phyloP scores from a whole-genome alignment of 64 coral and sea anemone species.

The Anthopleura sola region DNA sequence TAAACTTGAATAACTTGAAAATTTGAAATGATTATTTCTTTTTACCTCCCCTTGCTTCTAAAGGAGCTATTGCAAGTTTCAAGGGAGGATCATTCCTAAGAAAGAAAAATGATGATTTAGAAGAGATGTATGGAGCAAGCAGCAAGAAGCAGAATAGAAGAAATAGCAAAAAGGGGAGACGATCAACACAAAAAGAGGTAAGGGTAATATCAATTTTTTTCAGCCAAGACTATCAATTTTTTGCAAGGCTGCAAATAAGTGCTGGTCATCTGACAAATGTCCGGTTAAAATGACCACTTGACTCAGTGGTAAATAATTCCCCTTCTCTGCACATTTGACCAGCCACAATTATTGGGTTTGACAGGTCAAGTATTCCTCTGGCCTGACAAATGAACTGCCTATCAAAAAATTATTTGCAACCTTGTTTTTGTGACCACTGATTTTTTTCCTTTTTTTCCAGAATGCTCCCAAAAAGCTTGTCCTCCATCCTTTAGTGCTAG shows the following conservation, averaged over 20 bases:
- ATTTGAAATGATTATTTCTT: background rate
- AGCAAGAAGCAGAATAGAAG: background rate
- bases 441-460: background rate
- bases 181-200: constrained; percentile 14
- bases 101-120: constrained; percentile 22
- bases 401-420: too few species aligned
- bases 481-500: constrained; percentile 14
- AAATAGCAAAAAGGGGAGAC: constrained; percentile 8
- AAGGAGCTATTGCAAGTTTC: background rate
- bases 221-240: background rate
- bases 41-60: background rate
- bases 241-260: background rate
- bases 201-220: too few species aligned
- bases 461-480: constrained; percentile 27
- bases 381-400: too few species aligned
- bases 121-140: constrained; percentile 6
- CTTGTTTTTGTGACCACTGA: background rate
- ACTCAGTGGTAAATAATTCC: too few species aligned
- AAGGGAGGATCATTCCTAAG: background rate
- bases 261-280: background rate
- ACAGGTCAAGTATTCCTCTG: too few species aligned
- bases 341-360: too few species aligned
- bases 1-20: too few species aligned
- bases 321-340: too few species aligned
- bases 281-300: too few species aligned